These are phyloP conservation scores for Picathartes gymnocephalus DNA, from an alignment of 2,113 vertebrate species.

Conservation along the genomic window DNA sequence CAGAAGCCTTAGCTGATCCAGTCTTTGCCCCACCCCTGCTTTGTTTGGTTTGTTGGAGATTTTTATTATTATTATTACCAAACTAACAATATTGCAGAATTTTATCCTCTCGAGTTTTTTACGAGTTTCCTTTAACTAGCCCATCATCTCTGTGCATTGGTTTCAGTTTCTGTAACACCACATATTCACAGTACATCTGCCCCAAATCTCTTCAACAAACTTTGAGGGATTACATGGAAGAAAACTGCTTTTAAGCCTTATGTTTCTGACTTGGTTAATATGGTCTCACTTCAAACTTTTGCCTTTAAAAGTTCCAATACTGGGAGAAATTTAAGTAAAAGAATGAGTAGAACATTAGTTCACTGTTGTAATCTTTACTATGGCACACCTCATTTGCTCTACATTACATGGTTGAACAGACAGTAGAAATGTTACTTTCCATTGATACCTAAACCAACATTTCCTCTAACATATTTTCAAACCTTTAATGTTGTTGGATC, in stretches of 20 bases:
- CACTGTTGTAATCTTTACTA: not conserved
- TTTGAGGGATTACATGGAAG: not conserved
- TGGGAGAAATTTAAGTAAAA: not conserved
- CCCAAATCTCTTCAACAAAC: not conserved
- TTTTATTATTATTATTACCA: not conserved
- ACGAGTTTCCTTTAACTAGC: not conserved
- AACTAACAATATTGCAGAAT: not conserved
- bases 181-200: not conserved
- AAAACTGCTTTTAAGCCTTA: not conserved
- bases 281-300: not conserved
- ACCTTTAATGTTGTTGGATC: not conserved
- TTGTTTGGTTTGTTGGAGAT: not conserved
- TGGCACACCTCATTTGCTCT: not conserved
- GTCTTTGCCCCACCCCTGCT: not conserved
- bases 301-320: not conserved
- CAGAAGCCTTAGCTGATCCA: not conserved
- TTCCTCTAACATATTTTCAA: not conserved
- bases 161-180: not conserved
- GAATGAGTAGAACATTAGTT: not conserved
- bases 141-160: not conserved
- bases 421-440: not conserved
- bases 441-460: not conserved
- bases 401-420: conserved; percentile 2
- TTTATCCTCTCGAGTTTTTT: not conserved
- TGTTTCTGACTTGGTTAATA: not conserved